phyloP scores from a whole-genome alignment of 2,888 invertebrate species.

The Rhagophthalmus giganteus region DNA sequence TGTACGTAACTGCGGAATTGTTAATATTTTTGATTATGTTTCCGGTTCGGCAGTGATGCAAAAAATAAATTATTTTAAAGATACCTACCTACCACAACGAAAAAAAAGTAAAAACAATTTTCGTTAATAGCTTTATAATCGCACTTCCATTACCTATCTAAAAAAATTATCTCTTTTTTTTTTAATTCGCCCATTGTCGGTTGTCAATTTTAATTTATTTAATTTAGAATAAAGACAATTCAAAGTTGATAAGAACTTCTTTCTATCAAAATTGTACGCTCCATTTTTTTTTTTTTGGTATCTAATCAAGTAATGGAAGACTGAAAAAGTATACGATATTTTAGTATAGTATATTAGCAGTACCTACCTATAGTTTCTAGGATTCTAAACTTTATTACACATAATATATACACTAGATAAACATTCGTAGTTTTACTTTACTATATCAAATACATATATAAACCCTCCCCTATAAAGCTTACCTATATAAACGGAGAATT shows the following conservation, averaged over 20 bases:
- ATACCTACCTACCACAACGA: too few relatives aligned
- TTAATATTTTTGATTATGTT: too few relatives aligned
- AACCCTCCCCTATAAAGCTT: slow-evolving; percentile 12
- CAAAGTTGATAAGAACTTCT: too few relatives aligned
- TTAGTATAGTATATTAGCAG: neutral
- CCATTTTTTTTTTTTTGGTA: too few relatives aligned
- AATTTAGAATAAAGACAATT: too few relatives aligned
- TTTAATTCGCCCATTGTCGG: too few relatives aligned
- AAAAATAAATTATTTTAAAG: too few relatives aligned
- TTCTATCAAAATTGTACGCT: neutral
- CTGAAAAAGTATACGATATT: neutral
- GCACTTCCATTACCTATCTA: too few relatives aligned
- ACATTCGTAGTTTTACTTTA: slow-evolving; percentile 2
- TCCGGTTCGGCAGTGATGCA: too few relatives aligned
- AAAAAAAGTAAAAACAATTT: too few relatives aligned
- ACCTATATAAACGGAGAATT: slow-evolving; percentile 11
- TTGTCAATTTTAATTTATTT: too few relatives aligned
- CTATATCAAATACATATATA: slow-evolving; percentile 11
- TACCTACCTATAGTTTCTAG: neutral
- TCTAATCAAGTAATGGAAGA: neutral
- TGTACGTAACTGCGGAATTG: neutral
- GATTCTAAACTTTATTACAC: neutral
- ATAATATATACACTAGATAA: neutral
- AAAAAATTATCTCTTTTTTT: too few relatives aligned
- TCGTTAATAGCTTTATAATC: neutral